These are phyloP conservation scores for Linyphia triangularis DNA, from an alignment of 2,888 invertebrate genomes.

Conservation along the genomic window DNA sequence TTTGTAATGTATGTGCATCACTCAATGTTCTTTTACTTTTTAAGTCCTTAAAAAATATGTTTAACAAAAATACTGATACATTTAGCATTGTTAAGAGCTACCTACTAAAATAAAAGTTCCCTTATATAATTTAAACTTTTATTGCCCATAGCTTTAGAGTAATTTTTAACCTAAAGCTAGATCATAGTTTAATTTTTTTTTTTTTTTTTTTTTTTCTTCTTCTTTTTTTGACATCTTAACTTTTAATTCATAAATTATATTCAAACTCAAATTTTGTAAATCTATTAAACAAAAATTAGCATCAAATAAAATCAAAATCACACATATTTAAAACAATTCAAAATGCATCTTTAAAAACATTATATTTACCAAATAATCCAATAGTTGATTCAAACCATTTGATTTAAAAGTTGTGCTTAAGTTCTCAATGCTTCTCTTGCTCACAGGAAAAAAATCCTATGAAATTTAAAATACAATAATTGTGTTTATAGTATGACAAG, in stretches of 20 bases:
- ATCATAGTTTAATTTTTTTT: too few relatives aligned
- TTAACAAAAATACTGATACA: too few relatives aligned
- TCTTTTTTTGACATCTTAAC: neutral
- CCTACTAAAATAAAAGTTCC: too few relatives aligned
- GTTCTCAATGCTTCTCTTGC: slow-evolving; percentile 94
- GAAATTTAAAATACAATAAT: neutral
- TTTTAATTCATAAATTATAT: neutral
- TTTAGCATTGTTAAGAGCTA: too few relatives aligned
- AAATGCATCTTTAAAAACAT: neutral
- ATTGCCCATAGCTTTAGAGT: too few relatives aligned
- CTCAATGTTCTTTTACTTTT: too few relatives aligned
- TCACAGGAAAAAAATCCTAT: slow-evolving; percentile 92
- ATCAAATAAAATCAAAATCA: neutral
- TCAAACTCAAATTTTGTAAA: neutral
- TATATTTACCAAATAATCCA: slow-evolving; percentile 82
- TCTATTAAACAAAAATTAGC: neutral
- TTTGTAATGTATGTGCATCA: too few relatives aligned
- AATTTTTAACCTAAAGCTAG: too few relatives aligned
- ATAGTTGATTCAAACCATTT: slow-evolving; percentile 89
- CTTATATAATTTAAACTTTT: too few relatives aligned
- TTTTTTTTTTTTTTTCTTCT: too few relatives aligned
- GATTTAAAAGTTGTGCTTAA: slow-evolving; percentile 88
- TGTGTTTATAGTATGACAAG: slow-evolving; percentile 1
- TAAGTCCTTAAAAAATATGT: too few relatives aligned
- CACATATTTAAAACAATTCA: neutral